Percentiles rank a stretch among this genome's conserved stretches.
These are phyloP conservation scores for Pyrrhia umbra DNA, from an alignment of 2,888 invertebrate species.

Conservation along the genomic window DNA sequence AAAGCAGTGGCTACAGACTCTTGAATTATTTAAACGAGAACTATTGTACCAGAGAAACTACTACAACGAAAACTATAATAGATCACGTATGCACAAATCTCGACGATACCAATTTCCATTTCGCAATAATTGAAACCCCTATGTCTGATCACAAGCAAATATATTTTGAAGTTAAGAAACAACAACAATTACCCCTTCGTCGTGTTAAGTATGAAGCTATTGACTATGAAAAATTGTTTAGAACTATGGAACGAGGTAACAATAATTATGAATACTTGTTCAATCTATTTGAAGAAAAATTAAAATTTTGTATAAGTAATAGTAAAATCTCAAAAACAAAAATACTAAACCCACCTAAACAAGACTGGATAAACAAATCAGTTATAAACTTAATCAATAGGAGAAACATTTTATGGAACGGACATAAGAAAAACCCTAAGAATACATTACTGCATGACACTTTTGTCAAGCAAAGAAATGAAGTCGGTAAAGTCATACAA, in stretches of 20 bases:
- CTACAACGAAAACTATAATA: conserved; percentile 23
- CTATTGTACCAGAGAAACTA: conserved; percentile 38
- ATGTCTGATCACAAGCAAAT: too few relatives aligned
- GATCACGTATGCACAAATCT: conserved; percentile 46
- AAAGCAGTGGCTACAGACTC: conserved; percentile 23
- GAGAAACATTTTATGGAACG: conserved; percentile 6
- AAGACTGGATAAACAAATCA: conserved; percentile 5
- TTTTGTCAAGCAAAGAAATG: conserved; percentile 1
- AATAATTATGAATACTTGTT: background rate
- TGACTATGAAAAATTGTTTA: conserved; percentile 31
- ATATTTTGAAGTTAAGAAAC: conserved; percentile 29
- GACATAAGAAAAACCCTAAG: background rate
- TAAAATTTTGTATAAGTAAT: background rate
- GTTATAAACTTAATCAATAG: conserved; percentile 1
- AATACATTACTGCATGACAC: background rate
- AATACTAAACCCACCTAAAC: conserved; percentile 6
- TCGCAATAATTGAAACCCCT: conserved; percentile 40
- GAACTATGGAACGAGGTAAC: background rate
- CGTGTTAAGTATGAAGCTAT: conserved; percentile 45
- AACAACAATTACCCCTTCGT: conserved; percentile 7
- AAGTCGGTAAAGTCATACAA: background rate
- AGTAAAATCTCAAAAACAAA: conserved; percentile 18
- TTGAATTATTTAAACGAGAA: conserved; percentile 12
- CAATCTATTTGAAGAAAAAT: background rate
- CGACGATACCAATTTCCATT: conserved; percentile 17